These are phyloP conservation scores for Apotomis betuletana DNA, from an alignment of 2,888 invertebrate genomes.

Conservation along the genomic window DNA sequence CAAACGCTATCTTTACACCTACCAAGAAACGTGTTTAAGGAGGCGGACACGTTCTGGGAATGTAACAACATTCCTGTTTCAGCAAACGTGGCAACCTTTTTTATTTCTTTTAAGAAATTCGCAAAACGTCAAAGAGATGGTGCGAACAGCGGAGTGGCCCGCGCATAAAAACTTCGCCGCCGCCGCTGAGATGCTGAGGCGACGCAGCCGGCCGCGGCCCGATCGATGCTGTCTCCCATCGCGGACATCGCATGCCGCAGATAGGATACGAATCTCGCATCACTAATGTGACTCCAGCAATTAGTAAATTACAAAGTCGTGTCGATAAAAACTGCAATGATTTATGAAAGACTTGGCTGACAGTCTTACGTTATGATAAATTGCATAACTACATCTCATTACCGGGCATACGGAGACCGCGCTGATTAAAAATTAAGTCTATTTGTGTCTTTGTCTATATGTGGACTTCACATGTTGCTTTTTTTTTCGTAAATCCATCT, in stretches of 20 bases:
- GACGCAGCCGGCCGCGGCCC: slow-evolving; percentile 9
- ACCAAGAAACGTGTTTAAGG: slow-evolving; percentile 51
- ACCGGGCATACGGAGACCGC: slow-evolving; percentile 8
- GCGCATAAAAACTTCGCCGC: slow-evolving; percentile 70
- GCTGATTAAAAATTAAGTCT: slow-evolving; percentile 41
- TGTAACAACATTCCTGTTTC: slow-evolving; percentile 57
- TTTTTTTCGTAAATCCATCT: slow-evolving; percentile 41
- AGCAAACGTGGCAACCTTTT: slow-evolving; percentile 63
- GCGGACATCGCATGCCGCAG: slow-evolving; percentile 55
- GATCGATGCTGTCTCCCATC: slow-evolving; percentile 42
- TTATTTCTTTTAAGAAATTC: slow-evolving; percentile 65
- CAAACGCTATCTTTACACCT: slow-evolving; percentile 8
- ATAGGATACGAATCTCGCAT: slow-evolving; percentile 59
- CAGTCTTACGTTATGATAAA: slow-evolving; percentile 45
- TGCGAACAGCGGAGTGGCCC: slow-evolving; percentile 71
- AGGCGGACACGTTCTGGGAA: slow-evolving; percentile 57
- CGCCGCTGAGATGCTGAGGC: slow-evolving; percentile 45
- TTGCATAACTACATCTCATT: slow-evolving; percentile 45
- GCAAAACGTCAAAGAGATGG: slow-evolving; percentile 69
- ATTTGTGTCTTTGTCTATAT: slow-evolving; percentile 40
- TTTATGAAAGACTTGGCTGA: slow-evolving; percentile 44
- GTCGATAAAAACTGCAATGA: slow-evolving; percentile 56
- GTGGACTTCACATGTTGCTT: slow-evolving; percentile 32
- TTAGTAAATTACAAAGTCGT: slow-evolving; percentile 61
- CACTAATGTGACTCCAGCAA: slow-evolving; percentile 58